Base-by-base conservation (phyloP, 2,797 vertebrate species). In the Poecile montanus region DNA sequence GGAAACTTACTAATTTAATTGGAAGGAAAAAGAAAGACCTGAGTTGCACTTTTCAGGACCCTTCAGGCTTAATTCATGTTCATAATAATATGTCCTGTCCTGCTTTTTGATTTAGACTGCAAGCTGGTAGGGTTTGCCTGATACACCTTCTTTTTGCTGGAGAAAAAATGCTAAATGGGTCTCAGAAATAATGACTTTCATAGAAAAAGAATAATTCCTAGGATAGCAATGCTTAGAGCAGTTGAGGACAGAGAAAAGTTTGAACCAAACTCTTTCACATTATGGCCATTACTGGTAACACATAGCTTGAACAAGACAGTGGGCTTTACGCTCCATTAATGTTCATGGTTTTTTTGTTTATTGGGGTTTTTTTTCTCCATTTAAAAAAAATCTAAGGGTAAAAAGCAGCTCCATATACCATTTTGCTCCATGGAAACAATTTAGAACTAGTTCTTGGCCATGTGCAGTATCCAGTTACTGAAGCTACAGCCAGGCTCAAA, bases 1-100 rank as follows among this genome's bases (percentile, higher is more conserved):
- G 67, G 76, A 91, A 93, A 21, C 6, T 18, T 32, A 21, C 34
- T 85, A 65, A 87, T 91, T 77, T 95, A 94, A 87, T 91, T 87
- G 77, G 65, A 89, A 95, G 42, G 57, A 77, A 70, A 74, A 87
- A 70, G 14, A 27, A 77, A 95, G 91, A 67, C 13, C 62, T 47
- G n/a, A 57, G 27, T 34, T 82, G 12, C 15, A 53, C 20, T 91
- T 96, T 93, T 86, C 63, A 76, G 34, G 74, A 76, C 32, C 58
- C 36, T 75, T 83, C 51, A 79, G 60, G n/a, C 44, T 94, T 71
- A 57, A 29, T 74, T 7, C 1, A 13, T 57, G 63, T 36, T 93
- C 80, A 48, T 85, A 89, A 86, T 73, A 90, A 67, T 81, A 25
- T 67, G 14, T 63, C 29, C 22, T 90, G 42, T 23, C 71, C 88